Evolutionary conservation across 2,888 invertebrate species (phyloP), one percentile per base, ranked within the genome.

Genomic region (Diploptera punctata): DNA sequence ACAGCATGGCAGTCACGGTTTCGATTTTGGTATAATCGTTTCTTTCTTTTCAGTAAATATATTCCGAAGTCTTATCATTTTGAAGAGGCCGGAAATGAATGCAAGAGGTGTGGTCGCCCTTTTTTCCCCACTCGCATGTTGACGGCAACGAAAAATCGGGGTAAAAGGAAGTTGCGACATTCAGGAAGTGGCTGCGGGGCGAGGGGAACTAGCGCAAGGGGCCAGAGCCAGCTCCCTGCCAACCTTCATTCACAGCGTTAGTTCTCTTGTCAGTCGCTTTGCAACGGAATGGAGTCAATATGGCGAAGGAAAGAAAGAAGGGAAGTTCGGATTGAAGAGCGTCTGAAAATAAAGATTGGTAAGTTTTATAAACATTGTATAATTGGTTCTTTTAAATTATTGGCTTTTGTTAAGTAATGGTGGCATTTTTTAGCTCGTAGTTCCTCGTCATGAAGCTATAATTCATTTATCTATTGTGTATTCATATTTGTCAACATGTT

Each of bases 291-390:
- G 70, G 70, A 62, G 70, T 61, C 91, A 94, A 93, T 90, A 94
- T 94, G 94, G 93, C 93, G 89, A 93, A n/a, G n/a, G n/a, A n/a
- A 93, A 89, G 92, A 91, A 87, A 91, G 90, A 89, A 91, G 91
- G 89, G 90, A 92, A 90, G 94, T 95, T 86, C 90, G 95, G 89
- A 91, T 93, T 84, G 94, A 94, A 87, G 95, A 95, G 89, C 92
- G 94, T 87, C 89, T 95, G 86, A 94, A 93, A 90, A 94, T 95
- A 84, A 95, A 95, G 91, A 94, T 95, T 85, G 95, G 95, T 95
- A 89, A 87, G 93, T 90, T 52, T n/a, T 16, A 19, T 26, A 13
- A 5, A 44, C 21, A 38, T 65, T 24, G 29, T 7, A 18, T 10
- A 10, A 65, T 38, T 57, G 24, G 47, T 47, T 21, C 7, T 44